Percentiles rank a stretch among this genome's conserved stretches.
phyloP scores from a whole-genome alignment of 2,113 vertebrate genomes.

The Madoqua kirkii region DNA sequence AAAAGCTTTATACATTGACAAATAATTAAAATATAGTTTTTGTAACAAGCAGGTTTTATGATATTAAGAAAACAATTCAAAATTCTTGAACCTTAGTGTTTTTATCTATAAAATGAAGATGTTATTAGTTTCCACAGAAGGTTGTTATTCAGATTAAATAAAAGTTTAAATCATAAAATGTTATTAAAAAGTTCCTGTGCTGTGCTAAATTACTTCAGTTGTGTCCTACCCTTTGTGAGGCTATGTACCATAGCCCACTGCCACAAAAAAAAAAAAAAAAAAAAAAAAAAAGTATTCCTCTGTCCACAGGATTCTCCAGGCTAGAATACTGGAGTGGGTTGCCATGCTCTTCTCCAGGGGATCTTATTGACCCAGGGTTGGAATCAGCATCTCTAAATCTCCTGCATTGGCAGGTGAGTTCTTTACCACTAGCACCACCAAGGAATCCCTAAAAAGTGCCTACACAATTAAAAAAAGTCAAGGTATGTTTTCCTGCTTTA shows the following conservation, averaged over 20 bases:
- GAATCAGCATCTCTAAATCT: not conserved
- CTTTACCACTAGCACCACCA: not conserved
- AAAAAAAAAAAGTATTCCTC: too few species aligned
- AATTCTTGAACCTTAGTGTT: not conserved
- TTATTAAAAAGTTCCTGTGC: not conserved
- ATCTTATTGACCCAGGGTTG: not conserved
- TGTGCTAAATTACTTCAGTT: not conserved
- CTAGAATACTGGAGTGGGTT: not conserved
- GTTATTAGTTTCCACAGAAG: not conserved
- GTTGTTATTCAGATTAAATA: not conserved
- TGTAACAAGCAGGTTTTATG: not conserved
- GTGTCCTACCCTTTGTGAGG: not conserved
- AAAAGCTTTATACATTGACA: not conserved
- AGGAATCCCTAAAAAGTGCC: not conserved
- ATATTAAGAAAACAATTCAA: not conserved
- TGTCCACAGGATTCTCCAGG: not conserved
- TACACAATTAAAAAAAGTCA: not conserved
- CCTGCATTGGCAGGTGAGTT: not conserved
- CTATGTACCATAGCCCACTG: not conserved
- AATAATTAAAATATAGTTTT: not conserved
- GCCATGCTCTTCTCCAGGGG: not conserved
- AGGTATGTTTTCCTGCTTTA: not conserved
- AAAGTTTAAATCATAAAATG: not conserved
- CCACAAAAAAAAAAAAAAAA: not conserved
- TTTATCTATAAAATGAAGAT: not conserved